A percentile compares a stretch with the other conserved stretches of the same genome.
Conservation (phyloP, 1,140 invertebrate genomes). For the Aphaenogaster rudis region DNA sequence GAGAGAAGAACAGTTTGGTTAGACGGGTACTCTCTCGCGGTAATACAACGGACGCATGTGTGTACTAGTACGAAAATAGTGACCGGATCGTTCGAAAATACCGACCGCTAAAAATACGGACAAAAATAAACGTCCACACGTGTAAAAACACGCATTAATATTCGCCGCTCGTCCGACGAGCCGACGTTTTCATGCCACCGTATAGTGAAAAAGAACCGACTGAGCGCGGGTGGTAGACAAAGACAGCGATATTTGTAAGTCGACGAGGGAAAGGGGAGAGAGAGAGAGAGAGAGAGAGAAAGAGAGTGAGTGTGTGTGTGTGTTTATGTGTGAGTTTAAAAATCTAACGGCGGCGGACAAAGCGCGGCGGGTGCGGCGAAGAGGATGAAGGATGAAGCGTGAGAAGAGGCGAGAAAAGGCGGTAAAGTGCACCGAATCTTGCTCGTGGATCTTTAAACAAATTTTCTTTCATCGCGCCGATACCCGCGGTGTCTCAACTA, state of each 20-base stretch:
- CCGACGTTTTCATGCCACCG: slow-evolving; percentile 50
- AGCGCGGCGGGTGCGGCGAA: background rate
- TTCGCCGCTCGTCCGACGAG: slow-evolving; percentile 65
- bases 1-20: slow-evolving; percentile 7
- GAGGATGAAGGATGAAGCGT: slow-evolving; percentile 14
- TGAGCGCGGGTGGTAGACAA: slow-evolving; percentile 15
- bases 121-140: slow-evolving; percentile 79
- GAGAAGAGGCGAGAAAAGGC: slow-evolving; percentile 37
- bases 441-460: slow-evolving; percentile 49
- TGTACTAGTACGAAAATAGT: slow-evolving; percentile 78
- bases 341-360: slow-evolving; percentile 28
- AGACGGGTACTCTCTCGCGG: slow-evolving; percentile 33
- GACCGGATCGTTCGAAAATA: slow-evolving; percentile 79
- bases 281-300: background rate
- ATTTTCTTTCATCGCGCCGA: slow-evolving; percentile 39
- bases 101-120: slow-evolving; percentile 79
- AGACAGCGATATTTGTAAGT: slow-evolving; percentile 13
- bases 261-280: background rate
- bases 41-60: slow-evolving; percentile 64
- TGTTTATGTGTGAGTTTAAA: background rate
- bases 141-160: slow-evolving; percentile 80
- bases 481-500: slow-evolving; percentile 1
- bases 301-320: background rate
- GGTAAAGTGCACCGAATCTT: slow-evolving; percentile 14
- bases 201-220: slow-evolving; percentile 27